These are phyloP conservation scores for Notechis scutatus DNA, from an alignment of 2,113 vertebrate species.

Conservation along the genomic window DNA sequence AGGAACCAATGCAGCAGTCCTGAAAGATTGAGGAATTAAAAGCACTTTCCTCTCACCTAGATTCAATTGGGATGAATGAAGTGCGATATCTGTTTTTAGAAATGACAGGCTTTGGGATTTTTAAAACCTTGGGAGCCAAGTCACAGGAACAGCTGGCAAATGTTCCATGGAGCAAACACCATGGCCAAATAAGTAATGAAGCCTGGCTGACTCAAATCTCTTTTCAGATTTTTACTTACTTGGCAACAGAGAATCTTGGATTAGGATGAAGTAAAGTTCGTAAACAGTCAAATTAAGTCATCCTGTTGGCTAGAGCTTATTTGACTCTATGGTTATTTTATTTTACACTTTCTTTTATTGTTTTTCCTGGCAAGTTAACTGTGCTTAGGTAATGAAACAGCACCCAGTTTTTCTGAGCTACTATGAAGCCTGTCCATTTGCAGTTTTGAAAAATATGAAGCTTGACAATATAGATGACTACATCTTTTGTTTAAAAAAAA, in stretches of 20 bases:
- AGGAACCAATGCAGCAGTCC: slow-evolving; percentile 26
- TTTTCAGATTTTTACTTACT: neutral
- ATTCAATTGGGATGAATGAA: neutral
- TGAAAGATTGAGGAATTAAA: neutral
- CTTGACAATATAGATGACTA: neutral
- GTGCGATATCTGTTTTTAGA: slow-evolving; percentile 1
- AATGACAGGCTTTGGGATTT: neutral
- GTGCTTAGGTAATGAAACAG: neutral
- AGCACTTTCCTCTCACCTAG: neutral
- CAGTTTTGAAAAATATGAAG: neutral
- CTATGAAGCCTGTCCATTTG: neutral
- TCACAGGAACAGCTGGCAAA: slow-evolving; percentile 38
- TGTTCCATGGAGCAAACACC: slow-evolving; percentile 34
- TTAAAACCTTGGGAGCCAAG: neutral
- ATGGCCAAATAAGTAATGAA: neutral
- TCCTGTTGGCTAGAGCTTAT: neutral
- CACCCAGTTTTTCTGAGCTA: neutral
- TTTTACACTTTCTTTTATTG: neutral
- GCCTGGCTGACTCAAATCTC: neutral
- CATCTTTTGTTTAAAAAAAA: neutral
- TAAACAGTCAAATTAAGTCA: neutral
- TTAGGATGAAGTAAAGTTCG: neutral
- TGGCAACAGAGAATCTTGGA: slow-evolving; percentile 17
- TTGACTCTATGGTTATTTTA: neutral
- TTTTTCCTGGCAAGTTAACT: neutral